A percentile compares a stretch with the other conserved stretches of the same genome.
phyloP scores from a whole-genome alignment of 1,140 invertebrate species.

The Cepaea nemoralis region DNA sequence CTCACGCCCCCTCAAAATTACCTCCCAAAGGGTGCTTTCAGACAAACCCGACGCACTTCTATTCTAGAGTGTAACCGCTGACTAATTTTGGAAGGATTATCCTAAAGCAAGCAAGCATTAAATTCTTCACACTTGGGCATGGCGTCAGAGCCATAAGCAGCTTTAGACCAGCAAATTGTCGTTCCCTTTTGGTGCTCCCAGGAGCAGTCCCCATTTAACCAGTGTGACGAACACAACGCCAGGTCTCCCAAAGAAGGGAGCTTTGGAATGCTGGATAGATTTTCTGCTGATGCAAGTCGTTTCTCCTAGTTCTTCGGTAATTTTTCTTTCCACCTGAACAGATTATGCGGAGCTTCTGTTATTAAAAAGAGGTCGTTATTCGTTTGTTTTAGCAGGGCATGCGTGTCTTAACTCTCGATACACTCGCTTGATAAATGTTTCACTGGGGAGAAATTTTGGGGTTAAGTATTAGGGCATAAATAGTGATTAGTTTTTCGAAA shows the following conservation, averaged over 20 bases:
- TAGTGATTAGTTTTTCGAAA: too few species aligned
- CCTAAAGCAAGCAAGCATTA: conserved; percentile 11
- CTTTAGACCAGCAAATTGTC: conserved; percentile 1
- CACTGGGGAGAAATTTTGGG: too few species aligned
- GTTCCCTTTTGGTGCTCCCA: neutral
- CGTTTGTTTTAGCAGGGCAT: too few species aligned
- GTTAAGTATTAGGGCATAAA: too few species aligned
- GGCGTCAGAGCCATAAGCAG: neutral
- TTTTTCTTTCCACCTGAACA: neutral
- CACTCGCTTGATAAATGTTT: too few species aligned
- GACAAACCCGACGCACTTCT: neutral
- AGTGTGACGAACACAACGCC: neutral
- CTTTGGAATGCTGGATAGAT: neutral
- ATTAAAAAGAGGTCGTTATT: neutral
- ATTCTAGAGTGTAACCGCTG: neutral
- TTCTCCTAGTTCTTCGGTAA: neutral
- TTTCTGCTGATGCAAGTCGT: neutral
- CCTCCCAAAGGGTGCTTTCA: neutral
- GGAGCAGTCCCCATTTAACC: neutral
- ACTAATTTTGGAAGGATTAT: conserved; percentile 9
- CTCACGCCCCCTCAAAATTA: neutral
- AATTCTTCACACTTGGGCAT: neutral
- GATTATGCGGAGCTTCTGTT: neutral
- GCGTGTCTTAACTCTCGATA: too few species aligned
- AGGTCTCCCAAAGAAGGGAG: neutral